These are phyloP conservation scores for Cephus pulcher DNA, from an alignment of 2,888 invertebrate species.

Conservation along the genomic window DNA sequence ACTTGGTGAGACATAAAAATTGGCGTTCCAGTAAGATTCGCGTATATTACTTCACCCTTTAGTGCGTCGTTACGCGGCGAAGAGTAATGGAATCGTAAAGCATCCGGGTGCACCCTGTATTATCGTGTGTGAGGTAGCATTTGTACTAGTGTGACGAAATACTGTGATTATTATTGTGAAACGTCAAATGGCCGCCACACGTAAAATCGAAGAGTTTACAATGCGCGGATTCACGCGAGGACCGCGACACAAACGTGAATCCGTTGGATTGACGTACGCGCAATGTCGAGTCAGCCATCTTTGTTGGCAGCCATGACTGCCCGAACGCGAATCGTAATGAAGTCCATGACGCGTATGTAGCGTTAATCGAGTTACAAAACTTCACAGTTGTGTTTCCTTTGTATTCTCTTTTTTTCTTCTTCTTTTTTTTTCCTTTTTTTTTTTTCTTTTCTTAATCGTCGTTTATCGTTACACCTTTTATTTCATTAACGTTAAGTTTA, in stretches of 20 bases:
- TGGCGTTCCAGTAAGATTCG: neutral
- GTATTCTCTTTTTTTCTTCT: slow-evolving; percentile 9
- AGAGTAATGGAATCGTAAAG: neutral
- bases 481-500: slow-evolving; percentile 50
- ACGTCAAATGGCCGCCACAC: neutral
- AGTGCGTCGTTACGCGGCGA: neutral
- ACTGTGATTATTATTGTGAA: slow-evolving; percentile 25
- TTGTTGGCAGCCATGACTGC: neutral
- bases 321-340: neutral
- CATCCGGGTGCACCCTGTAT: slow-evolving; percentile 61
- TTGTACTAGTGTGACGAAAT: slow-evolving; percentile 62
- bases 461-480: slow-evolving; percentile 42
- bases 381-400: slow-evolving; percentile 19
- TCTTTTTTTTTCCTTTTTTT: slow-evolving; percentile 1
- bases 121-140: slow-evolving; percentile 63
- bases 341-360: neutral
- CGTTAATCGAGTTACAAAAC: neutral
- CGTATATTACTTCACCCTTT: neutral
- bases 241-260: neutral
- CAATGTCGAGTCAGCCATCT: neutral
- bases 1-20: neutral
- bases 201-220: neutral
- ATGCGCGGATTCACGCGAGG: neutral
- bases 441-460: slow-evolving; percentile 24
- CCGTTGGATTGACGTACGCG: neutral